Evolutionary conservation across 1,140 invertebrate species (phyloP).

Genomic region (Atta cephalotes): DNA sequence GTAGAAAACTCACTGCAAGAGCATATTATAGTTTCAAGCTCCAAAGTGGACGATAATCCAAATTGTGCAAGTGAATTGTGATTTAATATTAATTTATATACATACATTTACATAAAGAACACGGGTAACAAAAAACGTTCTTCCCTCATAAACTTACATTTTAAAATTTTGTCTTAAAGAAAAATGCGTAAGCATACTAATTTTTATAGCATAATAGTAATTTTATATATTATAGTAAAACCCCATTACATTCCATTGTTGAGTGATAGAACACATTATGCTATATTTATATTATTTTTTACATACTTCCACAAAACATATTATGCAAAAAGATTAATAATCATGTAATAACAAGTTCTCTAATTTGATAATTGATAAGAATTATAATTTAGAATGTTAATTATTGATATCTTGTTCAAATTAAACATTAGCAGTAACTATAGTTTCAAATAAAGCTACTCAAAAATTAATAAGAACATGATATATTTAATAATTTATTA

Average conservation of each 20-base stretch:
- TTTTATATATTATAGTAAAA: constrained; percentile 19
- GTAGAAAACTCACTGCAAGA: neutral
- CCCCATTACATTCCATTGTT: constrained; percentile 16
- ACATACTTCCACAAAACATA: constrained; percentile 32
- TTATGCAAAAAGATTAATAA: constrained; percentile 6
- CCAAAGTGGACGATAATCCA: constrained; percentile 22
- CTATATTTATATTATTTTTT: constrained; percentile 9
- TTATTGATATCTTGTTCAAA: neutral
- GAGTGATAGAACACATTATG: neutral
- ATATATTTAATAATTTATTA: constrained; percentile 32
- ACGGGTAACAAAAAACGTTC: constrained; percentile 30
- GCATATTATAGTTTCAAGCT: constrained; percentile 27
- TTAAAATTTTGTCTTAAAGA: constrained; percentile 11
- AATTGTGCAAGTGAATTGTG: constrained; percentile 12
- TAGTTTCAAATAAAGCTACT: neutral
- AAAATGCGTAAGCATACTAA: constrained; percentile 8
- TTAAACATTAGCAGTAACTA: neutral
- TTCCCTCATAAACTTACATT: constrained; percentile 36
- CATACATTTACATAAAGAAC: constrained; percentile 35
- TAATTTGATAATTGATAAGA: constrained; percentile 4
- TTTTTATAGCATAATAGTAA: constrained; percentile 43
- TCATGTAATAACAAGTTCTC: neutral
- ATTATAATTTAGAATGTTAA: constrained; percentile 26
- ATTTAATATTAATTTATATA: constrained; percentile 52
- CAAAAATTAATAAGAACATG: constrained; percentile 41